Conservation (phyloP, 35 echinoderm and acorn worm genomes). For the Patiria miniata region DNA sequence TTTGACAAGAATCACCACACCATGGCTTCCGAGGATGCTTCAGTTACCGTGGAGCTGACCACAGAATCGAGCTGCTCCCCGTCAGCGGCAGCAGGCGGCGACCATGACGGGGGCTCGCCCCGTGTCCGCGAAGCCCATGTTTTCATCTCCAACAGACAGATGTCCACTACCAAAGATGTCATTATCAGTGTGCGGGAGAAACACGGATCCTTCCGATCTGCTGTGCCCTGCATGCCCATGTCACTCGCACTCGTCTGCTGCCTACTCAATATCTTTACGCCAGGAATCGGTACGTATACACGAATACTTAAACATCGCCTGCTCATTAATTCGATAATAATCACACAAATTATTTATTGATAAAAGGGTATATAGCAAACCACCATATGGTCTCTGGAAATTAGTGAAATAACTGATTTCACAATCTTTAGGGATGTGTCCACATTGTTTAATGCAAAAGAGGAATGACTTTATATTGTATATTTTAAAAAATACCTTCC, state of each 20-base stretch:
- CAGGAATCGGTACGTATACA: conserved; percentile 71
- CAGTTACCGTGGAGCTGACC: background rate
- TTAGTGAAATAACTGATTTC: too few species aligned
- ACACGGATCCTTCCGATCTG: conserved; percentile 78
- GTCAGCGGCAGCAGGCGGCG: background rate
- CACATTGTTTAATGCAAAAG: too few species aligned
- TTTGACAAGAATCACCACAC: background rate
- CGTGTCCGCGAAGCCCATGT: background rate
- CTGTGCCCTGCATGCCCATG: conserved; percentile 92
- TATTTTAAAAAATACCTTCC: too few species aligned
- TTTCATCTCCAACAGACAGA: conserved; percentile 16
- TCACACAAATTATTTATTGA: too few species aligned
- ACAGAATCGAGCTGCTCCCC: conserved; percentile 10
- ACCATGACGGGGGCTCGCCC: background rate
- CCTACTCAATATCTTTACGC: conserved; percentile 71
- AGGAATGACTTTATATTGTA: too few species aligned
- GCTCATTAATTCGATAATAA: too few species aligned
- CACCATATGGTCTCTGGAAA: too few species aligned
- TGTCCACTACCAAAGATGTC: conserved; percentile 66
- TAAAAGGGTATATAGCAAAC: too few species aligned
- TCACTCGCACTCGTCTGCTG: conserved; percentile 80
- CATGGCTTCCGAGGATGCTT: conserved; percentile 14
- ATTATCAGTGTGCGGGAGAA: conserved; percentile 89
- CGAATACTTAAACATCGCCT: too few species aligned
- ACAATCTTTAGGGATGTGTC: too few species aligned